Evolutionary conservation across 2,113 vertebrate species (phyloP).

Genomic region (Nothobranchius furzeri): DNA sequence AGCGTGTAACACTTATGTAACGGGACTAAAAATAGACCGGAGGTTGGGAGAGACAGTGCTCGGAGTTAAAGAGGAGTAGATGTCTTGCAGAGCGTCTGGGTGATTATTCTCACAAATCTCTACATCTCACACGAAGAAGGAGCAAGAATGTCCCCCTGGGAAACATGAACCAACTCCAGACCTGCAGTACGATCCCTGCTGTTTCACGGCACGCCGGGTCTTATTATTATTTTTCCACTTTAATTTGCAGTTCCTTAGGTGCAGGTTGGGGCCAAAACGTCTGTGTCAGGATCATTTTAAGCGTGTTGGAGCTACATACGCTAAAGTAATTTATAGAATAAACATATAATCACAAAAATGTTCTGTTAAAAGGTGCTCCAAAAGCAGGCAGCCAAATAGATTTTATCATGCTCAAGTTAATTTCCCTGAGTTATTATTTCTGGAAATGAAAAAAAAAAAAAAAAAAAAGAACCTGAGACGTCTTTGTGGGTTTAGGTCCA

Average conservation of each 20-base stretch:
- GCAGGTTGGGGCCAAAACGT: background rate
- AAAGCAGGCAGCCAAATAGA: conserved; percentile 58
- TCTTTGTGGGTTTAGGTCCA: conserved; percentile 40
- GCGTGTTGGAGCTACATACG: conserved; percentile 30
- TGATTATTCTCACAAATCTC: conserved; percentile 42
- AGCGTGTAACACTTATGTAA: conserved; percentile 63
- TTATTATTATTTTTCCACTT: conserved; percentile 38
- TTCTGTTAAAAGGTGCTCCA: conserved; percentile 33
- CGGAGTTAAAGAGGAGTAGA: conserved; percentile 44
- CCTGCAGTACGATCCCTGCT: conserved; percentile 8
- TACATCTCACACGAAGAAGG: conserved; percentile 22
- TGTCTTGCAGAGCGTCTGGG: conserved; percentile 30
- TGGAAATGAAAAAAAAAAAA: conserved; percentile 21
- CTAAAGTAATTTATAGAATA: conserved; percentile 27
- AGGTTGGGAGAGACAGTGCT: conserved; percentile 54
- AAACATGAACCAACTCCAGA: conserved; percentile 24
- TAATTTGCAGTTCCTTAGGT: conserved; percentile 17
- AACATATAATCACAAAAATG: conserved; percentile 43
- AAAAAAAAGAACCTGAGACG: conserved; percentile 26
- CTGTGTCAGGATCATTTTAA: conserved; percentile 6
- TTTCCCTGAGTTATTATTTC: conserved; percentile 54
- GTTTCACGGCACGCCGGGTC: conserved; percentile 12
- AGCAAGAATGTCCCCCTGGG: conserved; percentile 33
- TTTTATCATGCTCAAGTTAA: conserved; percentile 55
- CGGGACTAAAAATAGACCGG: conserved; percentile 66